Base-by-base conservation (phyloP, 2,888 invertebrate genomes). In the Drosophila diplacantha region DNA sequence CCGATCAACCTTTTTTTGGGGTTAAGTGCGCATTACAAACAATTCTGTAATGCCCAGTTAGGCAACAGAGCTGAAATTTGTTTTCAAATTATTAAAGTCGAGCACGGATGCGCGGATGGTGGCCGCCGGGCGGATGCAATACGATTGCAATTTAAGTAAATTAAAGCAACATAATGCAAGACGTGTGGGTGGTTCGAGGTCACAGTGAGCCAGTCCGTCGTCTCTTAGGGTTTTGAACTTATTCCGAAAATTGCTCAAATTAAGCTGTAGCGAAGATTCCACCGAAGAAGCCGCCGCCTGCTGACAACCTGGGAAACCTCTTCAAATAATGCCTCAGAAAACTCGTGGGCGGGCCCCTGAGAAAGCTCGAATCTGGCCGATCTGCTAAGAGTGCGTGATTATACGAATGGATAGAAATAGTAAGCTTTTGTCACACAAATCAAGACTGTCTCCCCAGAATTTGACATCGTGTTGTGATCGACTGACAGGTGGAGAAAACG, bases 81-180 rank as follows among this genome's bases (percentile, higher is more conserved):
- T 81, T 78, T 78, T 81, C 78, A 81, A 75, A 78, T 78, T 78
- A 78, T 78, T 81, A 72, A 78, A 78, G 81, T 78, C 78, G 81
- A 78, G 81, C 78, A 80, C 60, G 66, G 62, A 49, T 37, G 59
- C 49, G 49, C 49, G 58, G 47, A 58, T 54, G 54, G 35, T 29
- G 54, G 47, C 26, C 35, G 44, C 7, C 44, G 18, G 44, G 29
- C 44, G 44, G 44, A 29, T 44, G 72, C 66, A 44, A 41, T 62
- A 61, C 79, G 49, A 66, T 47, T 62, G 69, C 78, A 78, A 78
- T 81, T 81, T 78, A 81, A 49, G 70, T 72, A 78, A 75, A 81
- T 81, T 81, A 78, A 78, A 75, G 72, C 56, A 81, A 81, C 78
- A 78, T 78, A 78, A 78, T 78, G 72, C 74, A 75, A 69, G 78